Base-by-base conservation (phyloP, 1,140 invertebrate species). In the Drosophila carrolli region DNA sequence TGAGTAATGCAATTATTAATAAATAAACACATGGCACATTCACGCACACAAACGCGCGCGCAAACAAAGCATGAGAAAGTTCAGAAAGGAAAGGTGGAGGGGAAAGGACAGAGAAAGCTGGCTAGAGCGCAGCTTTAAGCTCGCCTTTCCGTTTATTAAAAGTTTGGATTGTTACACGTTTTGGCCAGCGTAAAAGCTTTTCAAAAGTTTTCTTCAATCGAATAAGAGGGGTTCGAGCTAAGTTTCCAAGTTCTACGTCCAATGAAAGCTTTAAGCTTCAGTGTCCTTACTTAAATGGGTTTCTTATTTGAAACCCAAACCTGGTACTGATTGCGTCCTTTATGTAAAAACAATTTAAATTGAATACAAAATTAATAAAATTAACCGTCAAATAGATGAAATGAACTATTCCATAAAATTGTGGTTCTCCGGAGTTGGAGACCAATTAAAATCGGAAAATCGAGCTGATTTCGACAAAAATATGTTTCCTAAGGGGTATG, bases 1-100 rank as follows among this genome's bases (percentile, higher is more conserved):
- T 86, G 82, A 88, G 83, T 88, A 86, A 86, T 86, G 75, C 83
- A 88, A 88, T 86, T 79, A 83, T 88, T 83, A 79, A 88, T 88
- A 86, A 83, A 66, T 76, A 73, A 83, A 82, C 79, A 76, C 63
- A 27, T 19, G 35, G 37, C 44, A 32, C 53, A 56, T 14, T 43
- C 41, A 55, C 32, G 37, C 55, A 53, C 50, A 47, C 55, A 48
- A 43, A 27, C 3, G 47, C 57, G 38, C 57, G 51, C n/a, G 38
- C 59, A 55, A 51, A 61, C 60, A 63, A n/a, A 38, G 43, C 43
- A 41, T 54, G 35, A 14, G 11, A 23, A 43, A 62, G 51, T 46
- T 78, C 10, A 9, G 7, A 5, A 19, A 3, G 11, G 5, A 7
- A n/a, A 14, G 7, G 44, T 5, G n/a, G 5, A 13, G 6, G 19